Conservation (phyloP, 1,140 invertebrate species). For the Drosophila equinoxialis region DNA sequence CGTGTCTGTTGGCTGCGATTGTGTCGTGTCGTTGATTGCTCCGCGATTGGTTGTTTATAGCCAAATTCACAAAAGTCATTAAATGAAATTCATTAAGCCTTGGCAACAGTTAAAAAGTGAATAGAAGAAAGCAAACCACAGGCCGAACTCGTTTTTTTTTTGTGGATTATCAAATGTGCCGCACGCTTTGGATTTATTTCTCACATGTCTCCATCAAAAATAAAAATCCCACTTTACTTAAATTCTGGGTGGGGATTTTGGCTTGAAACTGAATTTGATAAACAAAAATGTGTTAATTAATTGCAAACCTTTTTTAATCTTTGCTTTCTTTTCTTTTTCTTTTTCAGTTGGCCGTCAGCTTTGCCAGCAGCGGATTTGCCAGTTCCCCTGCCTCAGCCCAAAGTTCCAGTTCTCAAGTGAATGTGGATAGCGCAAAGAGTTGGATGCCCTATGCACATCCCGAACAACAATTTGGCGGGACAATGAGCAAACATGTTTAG, state of each 20-base stretch:
- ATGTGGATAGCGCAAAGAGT: constrained; percentile 29
- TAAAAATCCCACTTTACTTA: neutral
- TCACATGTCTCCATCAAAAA: constrained; percentile 3
- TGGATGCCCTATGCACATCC: constrained; percentile 45
- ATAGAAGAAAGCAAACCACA: constrained; percentile 26
- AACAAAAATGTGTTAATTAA: constrained; percentile 48
- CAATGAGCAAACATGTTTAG: constrained; percentile 38
- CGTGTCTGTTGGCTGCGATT: constrained; percentile 31
- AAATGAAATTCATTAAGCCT: constrained; percentile 45
- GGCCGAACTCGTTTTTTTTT: constrained; percentile 41
- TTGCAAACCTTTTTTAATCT: constrained; percentile 12
- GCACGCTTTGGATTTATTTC: constrained; percentile 19
- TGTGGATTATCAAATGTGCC: neutral
- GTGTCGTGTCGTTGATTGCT: constrained; percentile 30
- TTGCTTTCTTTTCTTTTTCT: constrained; percentile 29
- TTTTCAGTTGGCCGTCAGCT: constrained; percentile 49
- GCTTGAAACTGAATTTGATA: constrained; percentile 13
- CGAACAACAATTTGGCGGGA: constrained; percentile 34
- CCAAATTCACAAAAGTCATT: constrained; percentile 41
- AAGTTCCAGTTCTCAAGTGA: constrained; percentile 38
- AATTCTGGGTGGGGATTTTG: constrained; percentile 25
- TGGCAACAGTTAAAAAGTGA: constrained; percentile 7
- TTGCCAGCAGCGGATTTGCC: constrained; percentile 55
- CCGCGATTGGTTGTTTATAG: constrained; percentile 31
- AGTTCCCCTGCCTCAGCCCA: constrained; percentile 35